These are phyloP conservation scores for Lucilia cuprina DNA, from an alignment of 1,140 invertebrate genomes.

Conservation along the genomic window DNA sequence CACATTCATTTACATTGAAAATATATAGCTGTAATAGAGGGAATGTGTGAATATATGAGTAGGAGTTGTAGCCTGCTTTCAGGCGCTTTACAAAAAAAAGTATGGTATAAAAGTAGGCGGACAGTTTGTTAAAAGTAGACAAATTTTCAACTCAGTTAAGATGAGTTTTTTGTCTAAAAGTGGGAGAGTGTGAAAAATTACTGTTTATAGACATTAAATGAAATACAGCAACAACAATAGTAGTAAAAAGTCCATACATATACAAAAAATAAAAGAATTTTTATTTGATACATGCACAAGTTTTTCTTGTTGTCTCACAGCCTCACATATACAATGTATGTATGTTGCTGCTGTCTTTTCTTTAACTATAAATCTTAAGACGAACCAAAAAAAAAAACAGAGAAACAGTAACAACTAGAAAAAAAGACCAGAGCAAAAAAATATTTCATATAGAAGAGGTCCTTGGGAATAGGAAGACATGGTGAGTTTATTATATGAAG, in stretches of 20 bases:
- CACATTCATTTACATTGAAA: neutral
- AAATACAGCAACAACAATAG: neutral
- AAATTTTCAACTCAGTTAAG: slow-evolving; percentile 21
- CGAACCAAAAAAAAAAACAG: neutral
- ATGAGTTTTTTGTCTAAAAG: neutral
- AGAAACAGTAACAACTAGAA: neutral
- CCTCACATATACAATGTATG: neutral
- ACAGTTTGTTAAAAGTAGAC: slow-evolving; percentile 33
- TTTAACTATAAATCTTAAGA: slow-evolving; percentile 8
- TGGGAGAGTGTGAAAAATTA: slow-evolving; percentile 7
- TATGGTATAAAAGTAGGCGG: slow-evolving; percentile 16
- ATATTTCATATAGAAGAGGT: neutral
- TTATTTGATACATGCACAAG: neutral
- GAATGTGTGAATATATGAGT: neutral
- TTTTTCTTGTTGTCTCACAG: neutral
- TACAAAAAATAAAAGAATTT: neutral
- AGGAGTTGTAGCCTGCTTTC: neutral
- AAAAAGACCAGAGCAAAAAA: neutral
- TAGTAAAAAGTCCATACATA: neutral
- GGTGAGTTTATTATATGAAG: slow-evolving; percentile 9
- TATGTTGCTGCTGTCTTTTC: neutral
- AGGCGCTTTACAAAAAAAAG: neutral
- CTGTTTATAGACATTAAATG: slow-evolving; percentile 15
- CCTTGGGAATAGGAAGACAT: neutral
- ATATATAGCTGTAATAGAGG: neutral